Base-by-base conservation (phyloP, 2,797 vertebrate genomes). In the Tragelaphus eurycerus region DNA sequence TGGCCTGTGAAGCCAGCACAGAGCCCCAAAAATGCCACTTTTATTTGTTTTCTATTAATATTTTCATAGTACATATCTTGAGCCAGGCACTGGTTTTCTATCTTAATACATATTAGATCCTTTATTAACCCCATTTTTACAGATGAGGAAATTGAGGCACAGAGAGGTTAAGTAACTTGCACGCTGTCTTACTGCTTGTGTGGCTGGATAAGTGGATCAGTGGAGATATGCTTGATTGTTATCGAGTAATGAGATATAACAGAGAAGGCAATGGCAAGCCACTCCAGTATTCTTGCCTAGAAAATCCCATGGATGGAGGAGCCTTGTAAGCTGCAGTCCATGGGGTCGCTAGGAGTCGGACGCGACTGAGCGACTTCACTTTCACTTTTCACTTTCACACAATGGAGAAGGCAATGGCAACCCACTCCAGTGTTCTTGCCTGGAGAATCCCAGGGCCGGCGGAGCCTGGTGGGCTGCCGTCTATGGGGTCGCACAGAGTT, bases 1-100 rank as follows among this genome's bases (percentile, higher is more conserved):
- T 55, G 38, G 52, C 38, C 57, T 82, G 15, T 93, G 55, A 97
- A 93, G 86, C n/a, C 46, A 96, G 27, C 34, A 92, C 34, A 83
- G 78, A 90, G 34, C 34, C 67, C 62, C 38, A 78, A 50, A 62
- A 78, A 83, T 43, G 34, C 83, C 29, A 46, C 4, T 93, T 93
- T 78, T 88, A 46, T 92, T 95, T 96, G 59, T 90, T 94, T 97
- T 94, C 71, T 94, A 89, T 83, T 90, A 82, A 95, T 91, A 27
- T 2, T 94, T 93, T 83, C 52, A 79, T 57, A 92, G 23, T 74
- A 34, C 25, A 7, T 96, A 78, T 34, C 19, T 29, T 64, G 16
- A 7, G 34, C 9, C 25, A 86, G 60, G 19, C n/a, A 94, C 67
- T 88, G 11, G 14, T 92, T 96, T 90, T 96, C 67, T 92, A 48